Percentiles rank a stretch among this genome's conserved stretches.
phyloP scores from a whole-genome alignment of 1,140 invertebrate genomes.

The Caenorhabditis briggsae region DNA sequence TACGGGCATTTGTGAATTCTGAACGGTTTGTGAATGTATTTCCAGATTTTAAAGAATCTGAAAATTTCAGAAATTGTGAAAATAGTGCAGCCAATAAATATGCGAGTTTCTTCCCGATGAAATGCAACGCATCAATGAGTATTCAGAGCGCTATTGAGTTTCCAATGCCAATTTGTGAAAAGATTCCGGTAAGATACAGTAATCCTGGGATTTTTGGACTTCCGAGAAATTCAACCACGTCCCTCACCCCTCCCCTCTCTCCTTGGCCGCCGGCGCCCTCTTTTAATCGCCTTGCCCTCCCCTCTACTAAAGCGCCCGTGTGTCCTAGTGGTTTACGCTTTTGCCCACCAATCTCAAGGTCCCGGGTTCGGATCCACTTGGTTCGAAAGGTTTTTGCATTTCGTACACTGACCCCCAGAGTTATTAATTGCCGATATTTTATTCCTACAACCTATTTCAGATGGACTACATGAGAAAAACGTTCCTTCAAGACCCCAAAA shows the following conservation, averaged over 20 bases:
- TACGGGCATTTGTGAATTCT: neutral
- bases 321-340: too few relatives aligned
- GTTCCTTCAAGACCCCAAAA: constrained; percentile 12
- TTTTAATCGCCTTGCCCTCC: too few relatives aligned
- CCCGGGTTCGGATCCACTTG: too few relatives aligned
- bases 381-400: too few relatives aligned
- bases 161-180: constrained; percentile 26
- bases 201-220: too few relatives aligned
- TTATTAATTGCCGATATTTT: neutral
- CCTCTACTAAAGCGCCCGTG: too few relatives aligned
- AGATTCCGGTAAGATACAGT: neutral
- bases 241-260: too few relatives aligned
- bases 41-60: neutral
- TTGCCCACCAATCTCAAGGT: too few relatives aligned
- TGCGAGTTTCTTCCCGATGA: neutral
- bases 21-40: neutral
- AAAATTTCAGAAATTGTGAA: neutral
- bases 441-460: neutral
- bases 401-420: too few relatives aligned
- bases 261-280: too few relatives aligned
- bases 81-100: neutral
- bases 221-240: too few relatives aligned
- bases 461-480: neutral
- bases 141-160: neutral
- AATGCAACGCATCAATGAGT: neutral